phyloP scores from a whole-genome alignment of 2,888 invertebrate genomes.

The Parnassius mnemosyne region DNA sequence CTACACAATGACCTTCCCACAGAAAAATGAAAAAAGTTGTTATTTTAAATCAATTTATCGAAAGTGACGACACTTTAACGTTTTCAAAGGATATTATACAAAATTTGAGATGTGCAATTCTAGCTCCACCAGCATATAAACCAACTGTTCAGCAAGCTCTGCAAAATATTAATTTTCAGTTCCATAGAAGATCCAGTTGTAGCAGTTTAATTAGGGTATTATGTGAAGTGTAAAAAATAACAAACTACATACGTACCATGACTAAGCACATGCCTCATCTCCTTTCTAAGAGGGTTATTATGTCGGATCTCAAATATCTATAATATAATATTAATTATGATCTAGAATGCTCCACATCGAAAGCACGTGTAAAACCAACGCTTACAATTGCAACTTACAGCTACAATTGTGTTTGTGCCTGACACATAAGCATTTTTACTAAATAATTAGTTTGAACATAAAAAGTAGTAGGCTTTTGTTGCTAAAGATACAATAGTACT shows the following conservation, averaged over 20 bases:
- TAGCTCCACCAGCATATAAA: constrained; percentile 49
- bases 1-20: constrained; percentile 31
- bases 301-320: no score
- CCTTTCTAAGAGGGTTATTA: no score
- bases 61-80: constrained; percentile 46
- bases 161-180: constrained; percentile 56
- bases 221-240: neutral
- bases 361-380: no score
- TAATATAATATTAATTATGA: no score
- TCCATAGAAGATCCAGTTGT: constrained; percentile 62
- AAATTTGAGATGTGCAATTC: constrained; percentile 53
- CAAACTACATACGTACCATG: neutral
- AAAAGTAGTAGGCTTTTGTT: no score
- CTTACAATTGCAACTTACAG: no score
- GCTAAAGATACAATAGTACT: no score
- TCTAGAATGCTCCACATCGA: no score
- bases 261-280: no score
- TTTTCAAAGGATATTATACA: constrained; percentile 58
- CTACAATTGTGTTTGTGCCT: no score
- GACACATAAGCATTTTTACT: no score
- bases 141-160: constrained; percentile 59
- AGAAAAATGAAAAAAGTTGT: constrained; percentile 56
- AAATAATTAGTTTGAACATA: no score
- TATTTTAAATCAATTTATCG: constrained; percentile 54
- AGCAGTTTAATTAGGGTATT: constrained; percentile 52